Base-by-base conservation (phyloP, 2,797 vertebrate genomes). In the Ptychobarbus kaznakovi region DNA sequence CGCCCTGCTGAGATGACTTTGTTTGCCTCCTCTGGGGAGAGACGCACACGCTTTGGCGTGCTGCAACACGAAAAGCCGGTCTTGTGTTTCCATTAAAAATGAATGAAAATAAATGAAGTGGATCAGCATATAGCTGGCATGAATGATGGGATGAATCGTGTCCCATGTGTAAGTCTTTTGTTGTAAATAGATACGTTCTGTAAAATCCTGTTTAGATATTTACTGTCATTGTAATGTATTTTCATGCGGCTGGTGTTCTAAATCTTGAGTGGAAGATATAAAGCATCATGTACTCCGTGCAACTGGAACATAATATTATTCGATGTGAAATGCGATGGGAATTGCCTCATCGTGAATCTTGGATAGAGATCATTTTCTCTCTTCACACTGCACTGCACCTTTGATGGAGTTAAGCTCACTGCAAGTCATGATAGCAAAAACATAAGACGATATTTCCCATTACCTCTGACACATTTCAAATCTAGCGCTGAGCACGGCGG, bases 391-490 rank as follows among this genome's bases (percentile, higher is more conserved):
- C 81, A 68, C 81, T 83, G 87, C 89, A 78, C 74, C 81, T 86
- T 44, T 87, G 89, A 88, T 88, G 89, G 80, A 88, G 77, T 68
- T 85, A 49, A 53, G 58, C 88, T 70, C 86, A 18, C 49, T 88
- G 82, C 85, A 83, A 86, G 90, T 87, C 90, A 91, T 92, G 93
- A 91, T 84, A 84, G 91, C 88, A 73, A 81, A 86, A 88, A 88
- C 82, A 84, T 69, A 56, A 90, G 76, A 90, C 78, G 84, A 88
- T 90, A 89, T 90, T 88, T 93, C 88, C 91, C 86, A 89, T 91
- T 90, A 90, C 61, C 61, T 82, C 82, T 88, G 90, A 91, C 88
- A 91, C 88, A 80, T 91, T 90, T 86, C 90, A 90, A 92, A 93
- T 90, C 87, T 86, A 87, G 89, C 89, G 80, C 89, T 56, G 81